Base-by-base conservation (phyloP, 1,140 invertebrate species). In the Drosophila santomea region DNA sequence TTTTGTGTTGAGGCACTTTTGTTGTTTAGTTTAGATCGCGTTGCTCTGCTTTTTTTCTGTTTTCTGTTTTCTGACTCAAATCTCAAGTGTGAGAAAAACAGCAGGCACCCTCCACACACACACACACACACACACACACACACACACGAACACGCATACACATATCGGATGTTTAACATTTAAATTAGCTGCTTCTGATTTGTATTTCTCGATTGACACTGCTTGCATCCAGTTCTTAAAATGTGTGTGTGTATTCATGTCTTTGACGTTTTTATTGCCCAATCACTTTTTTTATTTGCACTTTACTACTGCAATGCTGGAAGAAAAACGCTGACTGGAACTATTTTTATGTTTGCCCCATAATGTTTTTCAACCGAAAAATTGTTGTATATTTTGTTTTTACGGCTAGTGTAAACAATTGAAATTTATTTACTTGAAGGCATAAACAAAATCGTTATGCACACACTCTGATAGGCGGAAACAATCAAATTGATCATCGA, bases 1-100 rank as follows among this genome's bases (percentile, higher is more conserved):
- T 88, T 88, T 80, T 73, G 83, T 88, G 84, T 88, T 88, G 84
- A 80, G 84, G 80, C 73, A 89, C 78, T 77, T 80, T 84, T 57
- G 60, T 64, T 80, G 58, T 58, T 74, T 55, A 23, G 57, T 60
- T 72, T 41, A 54, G 15, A 20, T 56, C 41, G 59, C 39, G 32
- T 32, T 47, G 39, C 48, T 58, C 28, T 55, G 59, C 6, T 72
- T 45, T 62, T 69, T 71, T 72, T 35, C 20, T 20, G 20, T 20
- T 20, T 20, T 20, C 20, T 20, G 20, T 20, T 62, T 66, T 67
- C 71, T 38, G 35, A 38, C 44, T 39, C 38, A 59, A 58, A 75
- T 74, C 72, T 81, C 57, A 86, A 86, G 82, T 85, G 82, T 76
- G 74, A 76, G 63, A 76, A 76, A 73, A 76, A 52, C 57, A 72